A percentile compares a stretch with the other conserved stretches of the same genome.
These are phyloP conservation scores for Euglossa dilemma DNA, from an alignment of 1,140 invertebrate genomes.

Conservation along the genomic window DNA sequence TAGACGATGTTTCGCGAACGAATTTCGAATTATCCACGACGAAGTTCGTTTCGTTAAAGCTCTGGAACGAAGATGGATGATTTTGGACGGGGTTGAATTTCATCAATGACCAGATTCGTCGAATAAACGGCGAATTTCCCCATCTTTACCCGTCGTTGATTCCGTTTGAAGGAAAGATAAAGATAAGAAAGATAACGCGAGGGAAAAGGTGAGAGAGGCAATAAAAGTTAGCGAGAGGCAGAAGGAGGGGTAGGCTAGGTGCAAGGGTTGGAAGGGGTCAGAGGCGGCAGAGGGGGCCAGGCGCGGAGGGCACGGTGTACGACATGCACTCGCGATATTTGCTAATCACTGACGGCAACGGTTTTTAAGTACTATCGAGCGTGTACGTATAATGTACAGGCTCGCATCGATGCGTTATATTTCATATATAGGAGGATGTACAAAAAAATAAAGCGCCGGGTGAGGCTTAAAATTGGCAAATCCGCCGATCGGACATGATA, in stretches of 20 bases:
- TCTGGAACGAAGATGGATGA: too few species aligned
- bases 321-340: slow-evolving; percentile 72
- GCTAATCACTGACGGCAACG: slow-evolving; percentile 74
- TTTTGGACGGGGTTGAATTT: too few species aligned
- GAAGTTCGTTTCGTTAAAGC: not conserved
- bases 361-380: slow-evolving; percentile 70
- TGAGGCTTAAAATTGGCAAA: slow-evolving; percentile 82
- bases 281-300: not conserved
- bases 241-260: slow-evolving; percentile 3
- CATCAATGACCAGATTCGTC: too few species aligned
- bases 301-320: slow-evolving; percentile 37
- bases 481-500: slow-evolving; percentile 81
- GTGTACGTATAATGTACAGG: slow-evolving; percentile 65
- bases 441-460: slow-evolving; percentile 72
- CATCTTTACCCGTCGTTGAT: too few species aligned
- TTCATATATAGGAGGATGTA: slow-evolving; percentile 62
- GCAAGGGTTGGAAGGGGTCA: slow-evolving; percentile 55
- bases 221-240: slow-evolving; percentile 3
- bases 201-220: not conserved
- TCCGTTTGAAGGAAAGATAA: too few species aligned
- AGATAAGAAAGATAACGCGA: slow-evolving; percentile 4
- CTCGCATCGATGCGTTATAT: slow-evolving; percentile 64
- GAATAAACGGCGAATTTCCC: too few species aligned
- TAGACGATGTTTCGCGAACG: not conserved
- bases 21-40: not conserved